Evolutionary conservation across 2,113 vertebrate species (phyloP).

Genomic region (Ciconia boyciana): DNA sequence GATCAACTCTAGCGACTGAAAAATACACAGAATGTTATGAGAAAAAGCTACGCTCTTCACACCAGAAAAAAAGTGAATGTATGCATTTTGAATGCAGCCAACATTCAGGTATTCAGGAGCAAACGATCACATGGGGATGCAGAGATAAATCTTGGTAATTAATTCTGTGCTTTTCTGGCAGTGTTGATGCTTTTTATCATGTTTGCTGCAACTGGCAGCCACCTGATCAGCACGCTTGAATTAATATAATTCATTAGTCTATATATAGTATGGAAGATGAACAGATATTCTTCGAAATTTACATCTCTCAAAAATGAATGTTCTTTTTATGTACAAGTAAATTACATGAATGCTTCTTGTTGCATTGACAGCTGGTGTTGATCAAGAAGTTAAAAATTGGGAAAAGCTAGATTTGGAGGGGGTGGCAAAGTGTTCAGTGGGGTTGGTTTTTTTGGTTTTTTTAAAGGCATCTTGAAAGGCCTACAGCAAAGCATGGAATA

Average conservation of each 20-base stretch:
- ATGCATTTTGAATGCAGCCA: not conserved
- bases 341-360: not conserved
- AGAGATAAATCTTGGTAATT: not conserved
- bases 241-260: not conserved
- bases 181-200: not conserved
- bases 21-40: not conserved
- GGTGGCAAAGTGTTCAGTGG: not conserved
- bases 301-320: not conserved
- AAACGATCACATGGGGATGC: rapidly evolving
- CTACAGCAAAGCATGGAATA: not conserved
- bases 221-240: not conserved
- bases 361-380: not conserved
- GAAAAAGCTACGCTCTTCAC: not conserved
- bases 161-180: not conserved
- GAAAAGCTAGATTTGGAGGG: not conserved
- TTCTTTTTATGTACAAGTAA: not conserved
- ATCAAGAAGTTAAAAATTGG: not conserved
- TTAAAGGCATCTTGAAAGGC: not conserved
- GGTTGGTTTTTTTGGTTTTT: not conserved
- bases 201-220: not conserved
- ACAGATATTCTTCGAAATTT: not conserved
- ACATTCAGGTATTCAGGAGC: not conserved
- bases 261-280: not conserved
- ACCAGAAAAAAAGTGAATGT: not conserved
- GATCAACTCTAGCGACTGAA: not conserved